These are phyloP conservation scores for Pogonomyrmex californicus DNA, from an alignment of 1,140 invertebrate genomes.

Conservation along the genomic window DNA sequence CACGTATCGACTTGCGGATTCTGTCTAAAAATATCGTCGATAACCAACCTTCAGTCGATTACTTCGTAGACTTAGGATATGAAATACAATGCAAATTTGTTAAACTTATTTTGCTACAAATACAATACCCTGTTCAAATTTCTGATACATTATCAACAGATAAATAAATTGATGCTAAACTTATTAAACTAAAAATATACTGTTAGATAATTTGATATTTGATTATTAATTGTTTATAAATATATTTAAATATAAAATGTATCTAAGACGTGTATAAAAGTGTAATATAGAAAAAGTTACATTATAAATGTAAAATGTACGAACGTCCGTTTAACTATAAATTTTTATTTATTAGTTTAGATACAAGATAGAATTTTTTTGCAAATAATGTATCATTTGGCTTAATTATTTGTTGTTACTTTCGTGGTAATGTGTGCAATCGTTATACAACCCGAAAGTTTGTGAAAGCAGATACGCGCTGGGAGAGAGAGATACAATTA, in stretches of 20 bases:
- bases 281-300: background rate
- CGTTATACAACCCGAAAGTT: conserved; percentile 46
- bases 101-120: background rate
- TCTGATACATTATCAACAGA: background rate
- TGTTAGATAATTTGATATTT: background rate
- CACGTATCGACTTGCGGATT: conserved; percentile 63
- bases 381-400: background rate
- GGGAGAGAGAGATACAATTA: conserved; percentile 21
- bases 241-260: background rate
- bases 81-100: background rate
- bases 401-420: background rate
- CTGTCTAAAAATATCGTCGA: conserved; percentile 76
- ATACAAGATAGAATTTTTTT: background rate
- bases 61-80: background rate
- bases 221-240: background rate
- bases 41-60: conserved; percentile 42
- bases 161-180: background rate
- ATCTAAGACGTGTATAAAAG: background rate
- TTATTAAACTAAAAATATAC: background rate
- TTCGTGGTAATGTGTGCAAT: conserved; percentile 5
- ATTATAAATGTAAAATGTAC: background rate
- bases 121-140: background rate
- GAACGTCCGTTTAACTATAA: background rate
- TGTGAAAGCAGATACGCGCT: conserved; percentile 26
- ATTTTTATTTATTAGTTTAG: background rate